Base-by-base conservation (phyloP, 37 sponge, comb jelly and placozoan species). In the Lycopodina hypogea region DNA sequence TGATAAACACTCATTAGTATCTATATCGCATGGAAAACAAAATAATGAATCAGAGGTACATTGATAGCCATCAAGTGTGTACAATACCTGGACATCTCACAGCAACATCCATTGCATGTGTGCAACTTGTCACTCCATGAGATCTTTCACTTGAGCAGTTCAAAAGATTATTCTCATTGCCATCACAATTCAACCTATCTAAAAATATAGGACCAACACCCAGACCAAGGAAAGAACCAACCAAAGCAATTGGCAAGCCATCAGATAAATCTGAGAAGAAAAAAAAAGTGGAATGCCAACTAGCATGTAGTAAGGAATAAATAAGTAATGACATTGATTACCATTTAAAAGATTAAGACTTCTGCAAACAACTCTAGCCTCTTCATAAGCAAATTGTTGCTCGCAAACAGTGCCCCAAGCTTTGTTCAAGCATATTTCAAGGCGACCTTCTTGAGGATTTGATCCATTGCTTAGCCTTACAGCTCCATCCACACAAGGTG, bases 181-280 rank as follows among this genome's bases (percentile, higher is more conserved):
- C 78, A 48, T 23, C 4, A 51, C 78, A 78, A 38, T 50, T 15
- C 23, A 67, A 48, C 3, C 32, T 22, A 2, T 50, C 78, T 28
- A 78, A 28, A 48, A 42, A 78, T 9, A 78, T 78, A 42, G 78
- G 78, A 9, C 78, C 78, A 32, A 35, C 42, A 19, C 78, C 78
- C 30, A 0, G 15, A 32, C 78, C 68, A 67, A 67, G 67, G 53
- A 50, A 50, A 29, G 78, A 68, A 78, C 34, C 45, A 3, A 9
- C 9, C 48, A 45, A 45, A 45, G 48, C 9, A 12, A 9, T 45
- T 45, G 48, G 48, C 9, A 45, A 12, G 4, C 48, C 48, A 45
- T 45, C 48, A 45, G 48, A 45, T 45, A 9, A 45, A 4, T 4
- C 48, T 45, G 48, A 45, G 9, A 9, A 45, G 9, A 45, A 45